These are phyloP conservation scores for Pyrgus malvae DNA, from an alignment of 2,888 invertebrate species.

Conservation along the genomic window DNA sequence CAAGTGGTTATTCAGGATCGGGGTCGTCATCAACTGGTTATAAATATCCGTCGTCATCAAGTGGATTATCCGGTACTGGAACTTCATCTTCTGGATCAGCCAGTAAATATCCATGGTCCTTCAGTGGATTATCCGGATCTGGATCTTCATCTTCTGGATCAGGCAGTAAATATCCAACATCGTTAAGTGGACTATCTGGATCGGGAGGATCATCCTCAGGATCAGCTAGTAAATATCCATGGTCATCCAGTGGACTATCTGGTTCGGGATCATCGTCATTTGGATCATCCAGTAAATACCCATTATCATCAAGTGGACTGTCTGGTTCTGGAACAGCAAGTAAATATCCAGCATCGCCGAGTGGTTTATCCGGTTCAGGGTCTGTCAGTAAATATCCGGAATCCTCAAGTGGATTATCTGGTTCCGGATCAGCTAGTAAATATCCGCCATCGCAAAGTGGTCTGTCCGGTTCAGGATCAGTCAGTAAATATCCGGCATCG, in stretches of 20 bases:
- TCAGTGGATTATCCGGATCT: slow-evolving; percentile 23
- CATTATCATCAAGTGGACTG: slow-evolving; percentile 35
- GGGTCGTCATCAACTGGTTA: slow-evolving; percentile 11
- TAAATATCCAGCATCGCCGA: slow-evolving; percentile 30
- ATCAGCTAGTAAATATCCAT: slow-evolving; percentile 19
- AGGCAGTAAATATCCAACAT: slow-evolving; percentile 22
- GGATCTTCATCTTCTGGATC: slow-evolving; percentile 14
- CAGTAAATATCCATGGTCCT: slow-evolving; percentile 18
- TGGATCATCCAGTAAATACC: no score
- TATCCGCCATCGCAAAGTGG: slow-evolving; percentile 4
- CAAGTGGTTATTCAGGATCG: slow-evolving; percentile 10
- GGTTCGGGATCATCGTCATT: slow-evolving; percentile 19
- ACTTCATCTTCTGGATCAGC: slow-evolving; percentile 22
- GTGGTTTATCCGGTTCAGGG: slow-evolving; percentile 35
- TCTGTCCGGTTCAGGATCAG: slow-evolving; percentile 12
- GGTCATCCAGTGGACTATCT: slow-evolving; percentile 25
- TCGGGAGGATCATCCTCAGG: slow-evolving; percentile 10
- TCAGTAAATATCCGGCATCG: slow-evolving; percentile 34
- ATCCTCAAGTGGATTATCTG: slow-evolving; percentile 37
- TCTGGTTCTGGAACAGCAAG: no score
- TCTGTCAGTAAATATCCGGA: slow-evolving; percentile 36
- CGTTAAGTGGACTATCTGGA: slow-evolving; percentile 27
- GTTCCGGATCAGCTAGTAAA: slow-evolving; percentile 26
- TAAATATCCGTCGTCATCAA: slow-evolving; percentile 4
- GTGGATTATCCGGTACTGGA: neutral